Percentiles rank a stretch among this genome's conserved stretches.
Conservation (phyloP, 2,888 invertebrate genomes). For the Orchesellides sinensis region DNA sequence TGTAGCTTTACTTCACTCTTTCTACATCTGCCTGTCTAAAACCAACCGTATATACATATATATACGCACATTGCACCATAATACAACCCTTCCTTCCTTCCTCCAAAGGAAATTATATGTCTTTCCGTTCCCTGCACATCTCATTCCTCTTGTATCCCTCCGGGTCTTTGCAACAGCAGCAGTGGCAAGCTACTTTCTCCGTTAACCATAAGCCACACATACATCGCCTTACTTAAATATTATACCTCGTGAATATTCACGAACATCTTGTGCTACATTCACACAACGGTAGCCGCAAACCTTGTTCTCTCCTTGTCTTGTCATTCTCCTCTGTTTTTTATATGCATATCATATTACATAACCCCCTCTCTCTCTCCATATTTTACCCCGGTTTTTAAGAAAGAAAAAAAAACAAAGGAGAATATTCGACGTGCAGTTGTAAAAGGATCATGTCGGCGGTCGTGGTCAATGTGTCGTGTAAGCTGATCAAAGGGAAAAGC, state of each 20-base stretch:
- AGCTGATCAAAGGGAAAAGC: background rate
- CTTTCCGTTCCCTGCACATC: background rate
- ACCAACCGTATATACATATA: no score
- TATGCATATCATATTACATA: background rate
- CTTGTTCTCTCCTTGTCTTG: background rate
- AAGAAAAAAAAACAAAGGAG: background rate
- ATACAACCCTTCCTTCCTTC: background rate
- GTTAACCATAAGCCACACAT: background rate
- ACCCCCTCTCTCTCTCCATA: background rate
- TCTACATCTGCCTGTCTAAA: background rate
- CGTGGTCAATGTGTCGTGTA: no score
- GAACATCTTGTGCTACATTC: background rate
- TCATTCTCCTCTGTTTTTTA: background rate
- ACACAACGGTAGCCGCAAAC: conserved; percentile 12
- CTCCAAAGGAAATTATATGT: background rate
- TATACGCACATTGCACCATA: background rate
- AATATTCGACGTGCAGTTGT: background rate
- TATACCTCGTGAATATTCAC: conserved; percentile 3
- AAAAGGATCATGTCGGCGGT: background rate
- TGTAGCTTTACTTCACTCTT: background rate
- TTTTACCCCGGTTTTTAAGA: background rate
- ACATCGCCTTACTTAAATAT: background rate
- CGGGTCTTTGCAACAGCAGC: conserved; percentile 17
- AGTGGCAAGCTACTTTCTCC: background rate
- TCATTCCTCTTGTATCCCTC: conserved; percentile 30